A percentile compares a stretch with the other conserved stretches of the same genome.
Evolutionary conservation across 2,797 vertebrate species (phyloP).

Genomic region (Hemitrygon akajei): DNA sequence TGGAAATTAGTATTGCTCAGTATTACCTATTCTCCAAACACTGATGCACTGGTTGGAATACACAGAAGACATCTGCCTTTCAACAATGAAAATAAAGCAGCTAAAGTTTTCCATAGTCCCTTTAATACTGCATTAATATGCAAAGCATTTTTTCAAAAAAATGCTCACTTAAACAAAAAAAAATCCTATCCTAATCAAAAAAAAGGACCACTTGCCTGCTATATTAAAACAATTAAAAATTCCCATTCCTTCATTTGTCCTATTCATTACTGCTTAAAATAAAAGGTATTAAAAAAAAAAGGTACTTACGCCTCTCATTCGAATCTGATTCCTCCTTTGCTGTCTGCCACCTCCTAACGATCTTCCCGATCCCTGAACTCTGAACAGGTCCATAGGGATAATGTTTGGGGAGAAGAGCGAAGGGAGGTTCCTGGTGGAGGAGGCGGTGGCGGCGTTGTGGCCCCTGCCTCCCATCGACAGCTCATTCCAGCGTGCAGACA

Average conservation of each 20-base stretch:
- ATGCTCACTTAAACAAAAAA: not conserved
- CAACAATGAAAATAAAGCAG: not conserved
- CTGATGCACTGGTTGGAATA: not conserved
- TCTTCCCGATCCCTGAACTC: conserved; percentile 37
- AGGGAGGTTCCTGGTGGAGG: conserved; percentile 50
- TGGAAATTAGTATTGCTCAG: not conserved
- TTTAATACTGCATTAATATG: not conserved
- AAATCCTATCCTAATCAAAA: not conserved
- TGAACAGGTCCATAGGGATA: conserved; percentile 43
- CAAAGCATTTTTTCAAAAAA: not conserved
- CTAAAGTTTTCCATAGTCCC: not conserved
- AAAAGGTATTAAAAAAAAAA: conserved; percentile 37
- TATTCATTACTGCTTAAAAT: conserved; percentile 33
- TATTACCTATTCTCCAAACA: not conserved
- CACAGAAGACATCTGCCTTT: not conserved
- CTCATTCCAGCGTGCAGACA: conserved; percentile 56
- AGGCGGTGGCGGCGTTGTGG: conserved; percentile 45
- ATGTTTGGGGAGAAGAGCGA: conserved; percentile 60
- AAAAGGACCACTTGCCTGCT: not conserved
- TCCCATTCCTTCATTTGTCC: not conserved
- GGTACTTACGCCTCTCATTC: conserved; percentile 35
- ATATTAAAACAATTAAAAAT: not conserved
- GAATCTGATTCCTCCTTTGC: conserved; percentile 41
- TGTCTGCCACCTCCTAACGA: conserved; percentile 49
- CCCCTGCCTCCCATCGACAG: conserved; percentile 42